Percentiles rank a stretch among this genome's conserved stretches.
These are phyloP conservation scores for Salticus scenicus DNA, from an alignment of 2,888 invertebrate species.

Conservation along the genomic window DNA sequence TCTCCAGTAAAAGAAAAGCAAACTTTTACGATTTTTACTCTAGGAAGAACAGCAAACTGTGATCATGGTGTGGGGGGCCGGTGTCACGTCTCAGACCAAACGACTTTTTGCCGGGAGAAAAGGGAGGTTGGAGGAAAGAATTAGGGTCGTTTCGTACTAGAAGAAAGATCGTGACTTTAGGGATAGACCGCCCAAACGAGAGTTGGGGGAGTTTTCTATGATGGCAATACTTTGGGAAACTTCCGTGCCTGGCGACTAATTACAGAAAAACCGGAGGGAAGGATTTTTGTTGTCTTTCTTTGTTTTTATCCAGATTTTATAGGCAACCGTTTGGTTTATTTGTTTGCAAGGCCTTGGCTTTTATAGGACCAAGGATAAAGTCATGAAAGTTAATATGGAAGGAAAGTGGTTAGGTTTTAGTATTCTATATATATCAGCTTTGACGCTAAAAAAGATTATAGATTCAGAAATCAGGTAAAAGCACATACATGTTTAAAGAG, in stretches of 20 bases:
- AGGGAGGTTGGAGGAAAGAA: slow-evolving; percentile 36
- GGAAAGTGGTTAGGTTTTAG: neutral
- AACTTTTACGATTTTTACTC: slow-evolving; percentile 62
- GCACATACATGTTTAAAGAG: neutral
- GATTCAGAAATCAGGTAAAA: slow-evolving; percentile 20
- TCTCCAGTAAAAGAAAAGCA: slow-evolving; percentile 32
- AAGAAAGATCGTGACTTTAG: slow-evolving; percentile 63
- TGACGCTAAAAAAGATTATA: neutral
- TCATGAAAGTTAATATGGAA: slow-evolving; percentile 57
- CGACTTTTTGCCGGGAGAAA: slow-evolving; percentile 47
- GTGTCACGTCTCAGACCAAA: slow-evolving; percentile 62
- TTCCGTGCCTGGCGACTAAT: slow-evolving; percentile 57
- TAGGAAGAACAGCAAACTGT: slow-evolving; percentile 33
- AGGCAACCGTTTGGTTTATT: slow-evolving; percentile 42
- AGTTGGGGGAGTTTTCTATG: slow-evolving; percentile 64
- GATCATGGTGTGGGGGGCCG: slow-evolving; percentile 52
- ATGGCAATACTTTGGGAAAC: slow-evolving; percentile 63
- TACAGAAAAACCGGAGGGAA: slow-evolving; percentile 44
- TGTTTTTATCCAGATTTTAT: slow-evolving; percentile 58
- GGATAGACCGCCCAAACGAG: slow-evolving; percentile 59
- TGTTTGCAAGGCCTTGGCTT: slow-evolving; percentile 35
- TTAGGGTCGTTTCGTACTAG: slow-evolving; percentile 42
- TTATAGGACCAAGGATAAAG: slow-evolving; percentile 39
- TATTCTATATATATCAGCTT: neutral
- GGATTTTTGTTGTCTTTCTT: slow-evolving; percentile 45